phyloP scores from a whole-genome alignment of 2,113 vertebrate species.

The Ursus arctos region DNA sequence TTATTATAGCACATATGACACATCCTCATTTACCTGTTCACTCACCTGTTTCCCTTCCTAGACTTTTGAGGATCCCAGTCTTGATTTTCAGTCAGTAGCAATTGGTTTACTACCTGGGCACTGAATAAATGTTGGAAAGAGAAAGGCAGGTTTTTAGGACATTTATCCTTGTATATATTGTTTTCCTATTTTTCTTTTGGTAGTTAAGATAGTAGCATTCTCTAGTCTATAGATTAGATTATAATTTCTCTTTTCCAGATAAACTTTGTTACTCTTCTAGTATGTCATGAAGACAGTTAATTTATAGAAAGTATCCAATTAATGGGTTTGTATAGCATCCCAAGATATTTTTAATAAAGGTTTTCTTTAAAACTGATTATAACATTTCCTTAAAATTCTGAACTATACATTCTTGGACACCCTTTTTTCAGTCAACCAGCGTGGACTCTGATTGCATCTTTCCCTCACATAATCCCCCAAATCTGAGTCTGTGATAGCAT shows the following conservation, averaged over 20 bases:
- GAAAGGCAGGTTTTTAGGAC: neutral
- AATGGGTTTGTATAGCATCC: neutral
- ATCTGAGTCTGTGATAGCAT: neutral
- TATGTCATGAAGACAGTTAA: neutral
- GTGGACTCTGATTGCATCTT: neutral
- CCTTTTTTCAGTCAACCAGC: neutral
- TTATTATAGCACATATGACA: neutral
- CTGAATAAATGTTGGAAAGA: slow-evolving; percentile 35
- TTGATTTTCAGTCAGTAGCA: neutral
- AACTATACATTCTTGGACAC: neutral
- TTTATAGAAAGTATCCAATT: slow-evolving; percentile 17
- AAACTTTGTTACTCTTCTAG: neutral
- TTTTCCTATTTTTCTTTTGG: neutral
- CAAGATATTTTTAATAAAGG: neutral
- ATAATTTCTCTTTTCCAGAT: neutral
- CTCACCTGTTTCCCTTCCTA: neutral
- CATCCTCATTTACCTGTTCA: neutral
- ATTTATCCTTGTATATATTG: neutral
- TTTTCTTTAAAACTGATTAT: neutral
- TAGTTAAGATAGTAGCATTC: slow-evolving; percentile 13
- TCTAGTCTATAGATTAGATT: neutral
- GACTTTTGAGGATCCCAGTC: neutral
- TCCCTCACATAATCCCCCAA: neutral
- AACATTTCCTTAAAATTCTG: slow-evolving; percentile 11
- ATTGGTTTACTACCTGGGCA: neutral